phyloP scores from a whole-genome alignment of 2,113 vertebrate genomes.

The Macrotus californicus region DNA sequence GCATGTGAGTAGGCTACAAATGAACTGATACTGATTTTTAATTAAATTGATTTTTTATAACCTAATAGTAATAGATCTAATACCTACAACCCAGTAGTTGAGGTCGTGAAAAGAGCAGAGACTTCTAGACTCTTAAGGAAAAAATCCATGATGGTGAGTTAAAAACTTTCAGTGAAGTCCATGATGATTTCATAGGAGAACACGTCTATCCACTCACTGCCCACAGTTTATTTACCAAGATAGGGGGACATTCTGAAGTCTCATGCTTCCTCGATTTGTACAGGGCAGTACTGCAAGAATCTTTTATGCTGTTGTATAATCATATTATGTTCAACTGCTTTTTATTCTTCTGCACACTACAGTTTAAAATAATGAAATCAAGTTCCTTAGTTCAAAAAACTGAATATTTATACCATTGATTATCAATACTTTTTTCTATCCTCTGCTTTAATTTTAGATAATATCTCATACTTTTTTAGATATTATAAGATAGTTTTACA shows the following conservation, averaged over 20 bases:
- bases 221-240: too few relatives aligned
- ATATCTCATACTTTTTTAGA: neutral
- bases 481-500: neutral
- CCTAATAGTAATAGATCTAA: neutral
- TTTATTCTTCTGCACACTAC: neutral
- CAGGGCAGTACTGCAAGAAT: neutral
- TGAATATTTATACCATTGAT: neutral
- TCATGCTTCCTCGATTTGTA: too few relatives aligned
- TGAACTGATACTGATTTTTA: neutral
- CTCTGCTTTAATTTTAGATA: neutral
- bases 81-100: neutral
- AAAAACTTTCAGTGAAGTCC: neutral
- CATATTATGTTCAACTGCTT: neutral
- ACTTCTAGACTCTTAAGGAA: neutral
- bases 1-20: neutral
- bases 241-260: neutral
- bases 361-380: neutral
- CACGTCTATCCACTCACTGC: neutral
- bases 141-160: neutral
- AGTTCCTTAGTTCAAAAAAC: neutral
- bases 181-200: neutral
- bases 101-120: neutral
- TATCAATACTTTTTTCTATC: neutral
- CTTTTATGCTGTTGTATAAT: neutral
- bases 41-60: neutral